These are phyloP conservation scores for Agapetus fuscipes DNA, from an alignment of 2,888 invertebrate species.

Conservation along the genomic window DNA sequence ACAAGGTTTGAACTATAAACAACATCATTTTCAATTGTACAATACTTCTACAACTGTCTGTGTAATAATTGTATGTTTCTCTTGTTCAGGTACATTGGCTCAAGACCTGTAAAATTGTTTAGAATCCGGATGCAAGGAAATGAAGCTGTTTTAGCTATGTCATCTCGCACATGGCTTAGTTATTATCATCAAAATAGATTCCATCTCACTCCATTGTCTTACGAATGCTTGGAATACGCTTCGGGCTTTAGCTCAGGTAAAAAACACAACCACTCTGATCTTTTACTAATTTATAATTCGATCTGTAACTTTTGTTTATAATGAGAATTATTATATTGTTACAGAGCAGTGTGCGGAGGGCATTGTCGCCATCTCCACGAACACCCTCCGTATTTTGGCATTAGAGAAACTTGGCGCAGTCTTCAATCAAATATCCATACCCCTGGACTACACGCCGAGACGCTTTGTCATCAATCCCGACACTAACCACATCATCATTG, in stretches of 20 bases:
- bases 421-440: constrained; percentile 92
- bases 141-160: constrained; percentile 96
- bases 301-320: too few species aligned
- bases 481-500: constrained; percentile 78
- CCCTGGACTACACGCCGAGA: constrained; percentile 91
- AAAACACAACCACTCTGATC: too few species aligned
- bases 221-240: constrained; percentile 94
- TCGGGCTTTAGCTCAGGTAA: constrained; percentile 81
- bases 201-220: constrained; percentile 91
- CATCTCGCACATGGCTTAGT: constrained; percentile 95
- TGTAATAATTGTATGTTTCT: constrained; percentile 1
- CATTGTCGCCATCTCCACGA: constrained; percentile 97
- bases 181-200: constrained; percentile 97
- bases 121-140: constrained; percentile 92
- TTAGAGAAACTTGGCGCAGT: constrained; percentile 97
- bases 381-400: constrained; percentile 93
- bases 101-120: constrained; percentile 91
- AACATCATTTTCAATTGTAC: not conserved
- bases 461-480: constrained; percentile 91
- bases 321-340: constrained; percentile 23
- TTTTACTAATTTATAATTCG: too few species aligned
- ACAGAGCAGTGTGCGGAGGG: constrained; percentile 97
- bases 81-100: constrained; percentile 68
- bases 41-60: not conserved
- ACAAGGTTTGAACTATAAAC: constrained; percentile 53